Evolutionary conservation across 2,113 vertebrate genomes (phyloP).

Genomic region (Colistium nudipinnis): DNA sequence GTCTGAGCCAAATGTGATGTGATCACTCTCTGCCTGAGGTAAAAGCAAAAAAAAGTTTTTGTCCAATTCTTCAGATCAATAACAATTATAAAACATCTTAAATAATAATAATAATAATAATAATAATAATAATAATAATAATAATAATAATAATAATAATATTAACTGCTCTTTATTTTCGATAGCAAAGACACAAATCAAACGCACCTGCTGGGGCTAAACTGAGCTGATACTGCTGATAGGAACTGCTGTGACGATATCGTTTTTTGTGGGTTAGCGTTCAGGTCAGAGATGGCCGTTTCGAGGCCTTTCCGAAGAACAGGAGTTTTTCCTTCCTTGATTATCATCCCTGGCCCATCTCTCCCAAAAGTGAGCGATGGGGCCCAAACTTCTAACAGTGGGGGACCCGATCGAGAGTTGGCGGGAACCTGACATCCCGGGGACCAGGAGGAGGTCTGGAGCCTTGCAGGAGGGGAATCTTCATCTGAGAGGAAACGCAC

Average conservation of each 20-base stretch:
- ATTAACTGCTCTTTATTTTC: conserved; percentile 3
- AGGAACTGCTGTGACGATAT: conserved; percentile 57
- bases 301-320: conserved; percentile 80
- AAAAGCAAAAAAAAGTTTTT: conserved; percentile 20
- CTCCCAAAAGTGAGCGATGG: conserved; percentile 78
- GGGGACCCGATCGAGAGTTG: conserved; percentile 39
- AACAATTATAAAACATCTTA: too few species aligned
- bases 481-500: conserved; percentile 92
- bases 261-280: conserved; percentile 61
- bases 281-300: conserved; percentile 65
- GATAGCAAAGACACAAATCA: background rate
- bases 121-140: too few species aligned
- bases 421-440: conserved; percentile 68
- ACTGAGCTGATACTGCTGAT: conserved; percentile 79
- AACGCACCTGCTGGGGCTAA: conserved; percentile 80
- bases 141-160: too few species aligned
- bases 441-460: conserved; percentile 77
- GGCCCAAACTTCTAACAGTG: conserved; percentile 80
- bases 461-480: conserved; percentile 79
- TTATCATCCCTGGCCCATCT: conserved; percentile 84
- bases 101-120: too few species aligned
- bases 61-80: background rate
- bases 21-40: conserved; percentile 76
- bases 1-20: conserved; percentile 75
- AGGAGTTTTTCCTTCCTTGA: conserved; percentile 83